These are phyloP conservation scores for Champsocephalus gunnari DNA, from an alignment of 2,797 vertebrate genomes.

Conservation along the genomic window DNA sequence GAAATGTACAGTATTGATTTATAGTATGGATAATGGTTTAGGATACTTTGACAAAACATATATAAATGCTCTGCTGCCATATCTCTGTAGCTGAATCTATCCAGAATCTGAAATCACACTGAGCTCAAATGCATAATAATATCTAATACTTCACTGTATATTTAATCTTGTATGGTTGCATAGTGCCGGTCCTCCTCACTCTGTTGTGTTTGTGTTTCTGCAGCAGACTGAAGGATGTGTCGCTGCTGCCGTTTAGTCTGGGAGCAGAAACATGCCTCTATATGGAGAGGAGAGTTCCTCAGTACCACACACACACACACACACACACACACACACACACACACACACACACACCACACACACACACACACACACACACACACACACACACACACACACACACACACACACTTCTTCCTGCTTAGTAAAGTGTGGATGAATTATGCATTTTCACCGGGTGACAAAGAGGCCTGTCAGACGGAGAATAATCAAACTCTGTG, in stretches of 20 bases:
- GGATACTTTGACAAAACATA: background rate
- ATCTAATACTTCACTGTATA: too few species aligned
- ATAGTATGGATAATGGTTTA: background rate
- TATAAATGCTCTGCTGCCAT: background rate
- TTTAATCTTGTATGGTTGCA: background rate
- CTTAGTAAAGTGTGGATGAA: conserved; percentile 70
- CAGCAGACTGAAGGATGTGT: conserved; percentile 72
- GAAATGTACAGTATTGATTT: too few species aligned
- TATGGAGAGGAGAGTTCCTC: conserved; percentile 55
- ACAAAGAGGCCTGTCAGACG: conserved; percentile 69
- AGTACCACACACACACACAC: conserved; percentile 14
- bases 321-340: conserved; percentile 29
- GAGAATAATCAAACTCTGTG: conserved; percentile 64
- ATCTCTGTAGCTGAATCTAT: background rate
- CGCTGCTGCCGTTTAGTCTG: conserved; percentile 70
- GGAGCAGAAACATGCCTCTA: conserved; percentile 72
- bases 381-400: conserved; percentile 12
- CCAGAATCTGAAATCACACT: background rate
- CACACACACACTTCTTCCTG: conserved; percentile 38
- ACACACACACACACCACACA: conserved; percentile 15
- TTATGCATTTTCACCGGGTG: conserved; percentile 73
- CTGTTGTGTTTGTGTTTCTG: conserved; percentile 36
- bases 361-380: conserved; percentile 27
- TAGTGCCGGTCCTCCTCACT: conserved; percentile 7
- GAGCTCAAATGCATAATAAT: background rate